Base-by-base conservation (phyloP, 2,113 vertebrate species). In the Peromyscus leucopus region DNA sequence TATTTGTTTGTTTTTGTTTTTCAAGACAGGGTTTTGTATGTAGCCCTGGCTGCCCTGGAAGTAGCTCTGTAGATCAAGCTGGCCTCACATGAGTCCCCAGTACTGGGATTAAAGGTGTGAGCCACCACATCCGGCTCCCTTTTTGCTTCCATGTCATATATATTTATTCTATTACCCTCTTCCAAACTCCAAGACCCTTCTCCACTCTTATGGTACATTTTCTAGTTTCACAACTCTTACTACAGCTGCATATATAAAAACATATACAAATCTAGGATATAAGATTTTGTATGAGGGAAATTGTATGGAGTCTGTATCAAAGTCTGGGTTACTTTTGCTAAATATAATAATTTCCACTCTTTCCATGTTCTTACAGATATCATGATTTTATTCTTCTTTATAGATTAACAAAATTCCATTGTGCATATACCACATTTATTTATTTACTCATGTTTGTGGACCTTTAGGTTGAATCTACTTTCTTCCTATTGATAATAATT, bases 251-350 rank as follows among this genome's bases (percentile, higher is more conserved):
- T 24, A n/a, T 59, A 39, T 59, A 83, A 15, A 59, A 28, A 39
- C 3, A 2, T 51, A 80, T 57, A 82, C 24, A 80, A n/a, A 36
- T 46, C 51, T 57, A 82, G 12, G 13, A n/a, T 80, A 21, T 19
- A 82, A 5, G 16, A 31, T 51, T 48, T 86, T 65, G 36, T 12
- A 48, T 86, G 61, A 65, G 39, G 48, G 17, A 86, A 85, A 86
- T 9, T 1, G 4, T 48, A 19, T 13, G 2, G 24, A 48, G 17
- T 4, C 10, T 85, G 0, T 46, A 31, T 46, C 1, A 26, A 57
- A 28, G 24, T 86, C 46, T 55, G 16, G 51, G 33, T 12, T 36
- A 57, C 31, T 33, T 67, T 51, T 21, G 51, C 42, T 67, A 65
- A 65, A 67, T 48, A 46, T 48, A 84, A 63, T 63, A 65, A 67